These are phyloP conservation scores for Hipposideros larvatus DNA, from an alignment of 2,797 vertebrate species.

Conservation along the genomic window DNA sequence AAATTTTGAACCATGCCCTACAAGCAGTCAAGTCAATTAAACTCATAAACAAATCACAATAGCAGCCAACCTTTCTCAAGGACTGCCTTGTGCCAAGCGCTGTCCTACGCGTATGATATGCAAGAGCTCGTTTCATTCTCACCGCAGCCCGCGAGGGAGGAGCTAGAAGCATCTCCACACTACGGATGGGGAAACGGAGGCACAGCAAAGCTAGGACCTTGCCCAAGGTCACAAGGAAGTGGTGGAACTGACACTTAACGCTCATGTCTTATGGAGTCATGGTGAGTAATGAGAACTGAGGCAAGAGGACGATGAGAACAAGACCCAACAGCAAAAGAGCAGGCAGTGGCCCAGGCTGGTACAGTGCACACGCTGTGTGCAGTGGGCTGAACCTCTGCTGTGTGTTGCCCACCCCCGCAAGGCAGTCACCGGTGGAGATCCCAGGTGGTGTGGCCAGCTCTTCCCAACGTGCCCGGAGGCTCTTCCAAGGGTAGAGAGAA, in stretches of 20 bases:
- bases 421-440: neutral
- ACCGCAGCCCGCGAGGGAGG: neutral
- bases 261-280: neutral
- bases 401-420: rapidly evolving
- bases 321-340: neutral
- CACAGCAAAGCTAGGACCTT: neutral
- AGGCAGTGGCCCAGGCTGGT: rapidly evolving
- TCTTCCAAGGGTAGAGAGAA: neutral
- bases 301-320: neutral
- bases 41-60: neutral
- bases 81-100: neutral
- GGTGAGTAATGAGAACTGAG: neutral
- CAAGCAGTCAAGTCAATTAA: neutral
- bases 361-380: rapidly evolving
- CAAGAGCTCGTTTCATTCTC: neutral
- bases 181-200: neutral
- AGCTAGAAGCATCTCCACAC: neutral
- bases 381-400: neutral
- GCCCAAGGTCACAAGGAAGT: neutral
- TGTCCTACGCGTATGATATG: rapidly evolving
- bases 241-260: neutral
- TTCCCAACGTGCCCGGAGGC: rapidly evolving
- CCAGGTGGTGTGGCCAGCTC: rapidly evolving
- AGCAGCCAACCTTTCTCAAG: rapidly evolving
- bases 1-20: neutral